A percentile compares a stretch with the other conserved stretches of the same genome.
Conservation (phyloP, 1,140 invertebrate species). For the Branchinecta lynchi region DNA sequence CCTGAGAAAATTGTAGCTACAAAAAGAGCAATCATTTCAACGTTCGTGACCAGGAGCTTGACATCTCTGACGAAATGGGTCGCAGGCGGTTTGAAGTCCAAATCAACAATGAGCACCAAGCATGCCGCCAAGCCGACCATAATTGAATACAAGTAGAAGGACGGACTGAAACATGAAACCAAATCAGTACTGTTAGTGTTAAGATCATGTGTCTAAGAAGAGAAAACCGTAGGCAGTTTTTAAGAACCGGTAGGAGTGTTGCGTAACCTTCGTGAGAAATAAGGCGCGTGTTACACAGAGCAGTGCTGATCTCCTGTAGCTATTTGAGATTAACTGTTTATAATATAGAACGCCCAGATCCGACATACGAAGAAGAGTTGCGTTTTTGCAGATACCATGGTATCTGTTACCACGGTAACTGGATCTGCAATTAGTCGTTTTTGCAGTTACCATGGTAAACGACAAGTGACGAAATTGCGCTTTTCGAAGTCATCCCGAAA, state of each 20-base stretch:
- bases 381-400: no score
- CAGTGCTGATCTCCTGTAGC: no score
- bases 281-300: conserved; percentile 9
- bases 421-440: no score
- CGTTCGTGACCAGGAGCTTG: conserved; percentile 46
- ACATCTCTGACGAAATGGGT: conserved; percentile 54
- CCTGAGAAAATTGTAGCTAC: conserved; percentile 54
- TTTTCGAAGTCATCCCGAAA: no score
- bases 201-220: no score
- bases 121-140: conserved; percentile 48
- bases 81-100: conserved; percentile 58
- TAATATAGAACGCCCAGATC: no score
- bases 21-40: conserved; percentile 55
- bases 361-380: no score
- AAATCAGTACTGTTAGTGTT: no score
- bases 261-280: neutral
- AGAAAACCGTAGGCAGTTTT: neutral
- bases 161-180: conserved; percentile 41
- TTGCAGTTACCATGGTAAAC: no score
- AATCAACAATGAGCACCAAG: conserved; percentile 52
- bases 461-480: no score
- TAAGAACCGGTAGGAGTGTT: neutral
- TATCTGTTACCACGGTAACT: no score
- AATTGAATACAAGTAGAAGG: conserved; percentile 59
- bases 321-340: no score